Percentiles rank a stretch among this genome's conserved stretches.
Evolutionary conservation across 2,113 vertebrate genomes (phyloP).

Genomic region (Equus quagga): DNA sequence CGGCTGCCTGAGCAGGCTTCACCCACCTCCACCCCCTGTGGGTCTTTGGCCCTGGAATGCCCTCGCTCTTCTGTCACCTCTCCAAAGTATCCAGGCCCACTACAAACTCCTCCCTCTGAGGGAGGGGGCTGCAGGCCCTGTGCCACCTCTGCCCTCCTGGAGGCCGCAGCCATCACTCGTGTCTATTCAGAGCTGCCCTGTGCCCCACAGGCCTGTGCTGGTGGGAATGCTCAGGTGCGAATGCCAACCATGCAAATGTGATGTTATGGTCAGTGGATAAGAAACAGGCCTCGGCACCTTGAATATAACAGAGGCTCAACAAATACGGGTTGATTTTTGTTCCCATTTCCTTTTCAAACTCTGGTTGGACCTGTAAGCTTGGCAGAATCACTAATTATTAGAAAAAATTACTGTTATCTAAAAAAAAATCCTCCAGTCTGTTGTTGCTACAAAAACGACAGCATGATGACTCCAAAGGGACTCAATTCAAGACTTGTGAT

Average conservation of each 20-base stretch:
- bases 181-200: too few species aligned
- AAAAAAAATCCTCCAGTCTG: not conserved
- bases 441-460: accelerated
- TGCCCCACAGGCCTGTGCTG: too few species aligned
- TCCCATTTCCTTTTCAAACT: not conserved
- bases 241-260: accelerated
- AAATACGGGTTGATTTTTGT: not conserved
- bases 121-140: not conserved
- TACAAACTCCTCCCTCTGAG: too few species aligned
- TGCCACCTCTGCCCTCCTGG: not conserved
- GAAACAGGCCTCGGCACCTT: not conserved
- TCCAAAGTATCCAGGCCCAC: not conserved
- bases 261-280: accelerated
- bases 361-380: not conserved
- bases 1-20: not conserved
- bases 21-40: accelerated
- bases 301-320: not conserved
- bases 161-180: too few species aligned
- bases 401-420: not conserved
- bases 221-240: not conserved
- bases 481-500: not conserved
- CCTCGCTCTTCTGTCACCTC: not conserved
- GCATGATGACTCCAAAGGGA: not conserved
- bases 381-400: not conserved
- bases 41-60: not conserved